Evolutionary conservation across 2,113 vertebrate species (phyloP), one percentile per base, ranked within the genome.

Genomic region (Bufo bufo): DNA sequence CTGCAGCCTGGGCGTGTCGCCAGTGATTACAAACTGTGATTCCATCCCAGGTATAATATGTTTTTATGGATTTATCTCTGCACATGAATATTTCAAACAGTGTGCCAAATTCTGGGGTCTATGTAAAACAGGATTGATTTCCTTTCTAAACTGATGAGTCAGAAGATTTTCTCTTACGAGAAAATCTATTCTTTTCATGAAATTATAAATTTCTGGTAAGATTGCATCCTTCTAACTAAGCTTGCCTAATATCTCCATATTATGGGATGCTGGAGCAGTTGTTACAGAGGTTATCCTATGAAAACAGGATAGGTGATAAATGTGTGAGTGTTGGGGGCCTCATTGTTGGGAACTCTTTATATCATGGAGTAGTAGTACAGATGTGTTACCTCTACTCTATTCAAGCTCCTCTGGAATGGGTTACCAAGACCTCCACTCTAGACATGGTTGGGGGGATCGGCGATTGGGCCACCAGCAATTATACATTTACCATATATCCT

Each of bases 1-100:
- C 81, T 69, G 49, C 72, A 78, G 72, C 61, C 87, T 77, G 87
- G 87, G 82, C 61, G 81, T 89, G 87, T 84, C 72, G 82, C 87
- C 82, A 84, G 71, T 77, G 72, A 89, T 84, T 78, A 84, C 82
- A 88, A 63, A 88, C 77, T 77, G 87, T 50, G 72, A 77, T 84
- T 89, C 81, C 19, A 89, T 89, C 72, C 82, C 72, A 89, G 81
- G 87, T 84, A 84, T 77, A 84, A 89, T 84, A 84, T 47, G 74
- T 58, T 84, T 87, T 89, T 84, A 84, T 89, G 72, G 81, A 71
- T 78, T 83, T 84, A 77, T 84, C 82, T 54, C 45, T 45, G 84
- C 59, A 58, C 47, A 84, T 47, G 82, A 89, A 89, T 89, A 78
- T 84, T 84, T 69, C 72, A 78, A 43, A 14, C 58, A n/a, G 12